Percentiles rank a stretch among this genome's conserved stretches.
Evolutionary conservation across 1,140 invertebrate species (phyloP).

Genomic region (Homalodisca vitripennis): DNA sequence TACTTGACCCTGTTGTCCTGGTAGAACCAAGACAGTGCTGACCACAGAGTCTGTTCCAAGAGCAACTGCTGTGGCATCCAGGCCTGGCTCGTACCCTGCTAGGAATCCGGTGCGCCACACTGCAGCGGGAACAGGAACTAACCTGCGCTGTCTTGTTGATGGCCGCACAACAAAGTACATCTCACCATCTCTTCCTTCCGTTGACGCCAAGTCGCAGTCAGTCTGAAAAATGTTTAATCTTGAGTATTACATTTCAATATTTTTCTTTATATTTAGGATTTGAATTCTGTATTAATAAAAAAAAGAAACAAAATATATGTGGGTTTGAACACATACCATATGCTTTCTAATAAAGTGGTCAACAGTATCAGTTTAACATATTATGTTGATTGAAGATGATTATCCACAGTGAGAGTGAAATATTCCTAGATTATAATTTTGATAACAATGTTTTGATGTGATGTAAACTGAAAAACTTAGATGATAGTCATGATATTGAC

Average conservation of each 20-base stretch:
- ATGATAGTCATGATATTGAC: too few relatives aligned
- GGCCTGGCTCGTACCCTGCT: slow-evolving; percentile 75
- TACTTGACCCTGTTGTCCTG: slow-evolving; percentile 68
- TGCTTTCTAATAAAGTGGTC: too few relatives aligned
- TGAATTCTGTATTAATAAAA: too few relatives aligned
- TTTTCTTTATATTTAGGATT: neutral
- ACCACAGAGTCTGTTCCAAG: slow-evolving; percentile 66
- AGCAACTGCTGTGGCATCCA: slow-evolving; percentile 78
- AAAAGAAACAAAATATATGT: too few relatives aligned
- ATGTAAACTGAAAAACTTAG: too few relatives aligned
- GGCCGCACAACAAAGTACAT: slow-evolving; percentile 81
- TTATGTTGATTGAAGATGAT: too few relatives aligned
- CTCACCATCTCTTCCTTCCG: slow-evolving; percentile 72
- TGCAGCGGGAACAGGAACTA: slow-evolving; percentile 78
- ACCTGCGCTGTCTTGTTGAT: slow-evolving; percentile 68
- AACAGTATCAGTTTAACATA: too few relatives aligned
- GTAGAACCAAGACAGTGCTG: slow-evolving; percentile 75
- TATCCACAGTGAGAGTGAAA: too few relatives aligned
- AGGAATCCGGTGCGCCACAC: slow-evolving; percentile 72
- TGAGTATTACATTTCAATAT: neutral
- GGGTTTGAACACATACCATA: too few relatives aligned
- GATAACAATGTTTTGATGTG: too few relatives aligned
- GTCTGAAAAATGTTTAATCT: slow-evolving; percentile 56
- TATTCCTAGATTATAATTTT: too few relatives aligned
- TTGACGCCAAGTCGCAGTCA: slow-evolving; percentile 66